Percentiles rank a stretch among this genome's conserved stretches.
Evolutionary conservation across 64 coral and sea anemone species (phyloP).

Genomic region (Catalaphyllia jardinei): DNA sequence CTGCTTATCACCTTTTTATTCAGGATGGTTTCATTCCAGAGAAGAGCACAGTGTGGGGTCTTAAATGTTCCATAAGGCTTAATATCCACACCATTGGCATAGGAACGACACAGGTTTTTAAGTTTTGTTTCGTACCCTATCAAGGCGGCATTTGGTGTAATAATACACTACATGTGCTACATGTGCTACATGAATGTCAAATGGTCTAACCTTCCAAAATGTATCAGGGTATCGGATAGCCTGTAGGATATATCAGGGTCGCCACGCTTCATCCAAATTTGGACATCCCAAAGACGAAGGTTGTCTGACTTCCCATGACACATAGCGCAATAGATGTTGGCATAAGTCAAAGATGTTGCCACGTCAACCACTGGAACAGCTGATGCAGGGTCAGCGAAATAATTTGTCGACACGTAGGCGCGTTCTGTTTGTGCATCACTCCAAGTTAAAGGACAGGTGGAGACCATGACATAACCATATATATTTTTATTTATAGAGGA

Average conservation of each 20-base stretch:
- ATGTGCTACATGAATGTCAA: background rate
- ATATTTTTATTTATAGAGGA: too few relatives aligned
- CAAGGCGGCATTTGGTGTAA: background rate
- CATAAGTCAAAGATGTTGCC: background rate
- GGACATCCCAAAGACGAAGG: background rate
- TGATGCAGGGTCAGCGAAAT: background rate
- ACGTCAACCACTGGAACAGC: background rate
- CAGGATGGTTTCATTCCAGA: background rate
- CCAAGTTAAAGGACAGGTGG: background rate
- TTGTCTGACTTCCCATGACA: background rate
- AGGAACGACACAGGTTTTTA: background rate
- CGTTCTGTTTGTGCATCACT: background rate
- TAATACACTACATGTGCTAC: background rate
- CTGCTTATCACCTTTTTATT: background rate
- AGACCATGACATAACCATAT: too few relatives aligned
- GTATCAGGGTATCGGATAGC: background rate
- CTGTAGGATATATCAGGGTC: background rate
- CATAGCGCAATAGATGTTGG: conserved; percentile 7
- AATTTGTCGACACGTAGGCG: background rate
- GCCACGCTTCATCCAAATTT: background rate
- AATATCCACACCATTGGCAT: background rate
- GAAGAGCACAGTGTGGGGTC: background rate
- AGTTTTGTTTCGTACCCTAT: background rate
- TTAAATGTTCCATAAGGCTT: background rate
- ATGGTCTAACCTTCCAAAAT: background rate